Evolutionary conservation across 2,797 vertebrate genomes (phyloP), one percentile per base, ranked within the genome.

Genomic region (Nothura maculosa): DNA sequence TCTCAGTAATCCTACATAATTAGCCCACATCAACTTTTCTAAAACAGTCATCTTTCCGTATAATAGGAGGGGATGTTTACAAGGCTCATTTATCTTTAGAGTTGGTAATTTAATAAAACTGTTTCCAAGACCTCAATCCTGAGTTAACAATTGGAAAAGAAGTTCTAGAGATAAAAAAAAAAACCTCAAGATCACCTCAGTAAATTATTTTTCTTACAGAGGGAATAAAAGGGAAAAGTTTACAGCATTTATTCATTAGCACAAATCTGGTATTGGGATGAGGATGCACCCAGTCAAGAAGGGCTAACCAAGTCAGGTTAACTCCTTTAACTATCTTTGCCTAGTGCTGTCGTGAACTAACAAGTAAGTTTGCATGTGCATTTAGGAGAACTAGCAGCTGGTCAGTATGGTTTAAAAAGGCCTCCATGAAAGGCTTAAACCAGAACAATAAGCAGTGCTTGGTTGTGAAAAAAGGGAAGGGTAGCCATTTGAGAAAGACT

Each of bases 61-160:
- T 92, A 96, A 96, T 91, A 96, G 94, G 95, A 96, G 86, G 81
- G 96, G 96, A 60, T 60, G 84, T 96, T 97, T 97, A 95, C 94
- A 81, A 96, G 93, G 75, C 88, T 96, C 92, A 94, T 94, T 92
- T 97, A 92, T 83, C 94, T 95, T 89, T 92, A 93, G 85, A 95
- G 77, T 85, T 12, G 14, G 88, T 97, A 97, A 97, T 96, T 97
- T 96, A 92, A 97, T 92, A 97, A 96, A 94, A 80, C 61, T 69
- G 40, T 93, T 96, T 94, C 83, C 55, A 93, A 96, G 90, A 82
- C 32, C 92, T 96, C 75, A 92, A 89, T 93, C 76, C 76, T 79
- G 93, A 95, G 84, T 81, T 95, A 90, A 91, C 58, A 94, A 82
- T 89, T 92, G 89, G 85, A 96, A 92, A 96, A 73, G 32, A 67